Evolutionary conservation across 2,797 vertebrate species (phyloP).

Genomic region (Lepilemur septentrionalis): DNA sequence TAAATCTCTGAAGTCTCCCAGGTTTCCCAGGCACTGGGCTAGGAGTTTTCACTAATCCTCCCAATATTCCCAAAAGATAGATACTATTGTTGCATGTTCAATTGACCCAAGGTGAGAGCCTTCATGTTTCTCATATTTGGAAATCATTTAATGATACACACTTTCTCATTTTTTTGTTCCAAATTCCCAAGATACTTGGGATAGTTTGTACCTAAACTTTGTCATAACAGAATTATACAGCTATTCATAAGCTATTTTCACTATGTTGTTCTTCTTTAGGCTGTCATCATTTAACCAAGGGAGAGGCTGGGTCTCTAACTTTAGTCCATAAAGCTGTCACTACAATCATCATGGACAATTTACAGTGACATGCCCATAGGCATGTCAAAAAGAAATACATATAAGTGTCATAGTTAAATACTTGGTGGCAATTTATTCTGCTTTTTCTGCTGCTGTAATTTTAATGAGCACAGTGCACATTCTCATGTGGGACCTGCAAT

Average conservation of each 20-base stretch:
- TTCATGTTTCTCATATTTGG: background rate
- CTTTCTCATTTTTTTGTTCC: slow-evolving; percentile 68
- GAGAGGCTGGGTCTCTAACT: slow-evolving; percentile 51
- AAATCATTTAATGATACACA: background rate
- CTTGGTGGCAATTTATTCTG: slow-evolving; percentile 77
- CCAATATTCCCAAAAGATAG: background rate
- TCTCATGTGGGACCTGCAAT: slow-evolving; percentile 61
- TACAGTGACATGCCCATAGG: slow-evolving; percentile 56
- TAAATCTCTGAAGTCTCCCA: background rate
- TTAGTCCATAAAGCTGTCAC: slow-evolving; percentile 65
- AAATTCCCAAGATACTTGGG: slow-evolving; percentile 69
- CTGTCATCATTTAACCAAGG: slow-evolving; percentile 34
- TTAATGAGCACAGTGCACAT: slow-evolving; percentile 71
- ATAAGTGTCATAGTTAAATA: slow-evolving; percentile 73
- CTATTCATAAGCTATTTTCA: background rate
- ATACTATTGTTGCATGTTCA: background rate
- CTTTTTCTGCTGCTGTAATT: slow-evolving; percentile 64
- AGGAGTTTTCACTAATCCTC: background rate
- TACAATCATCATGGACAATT: slow-evolving; percentile 63
- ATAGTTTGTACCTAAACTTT: background rate
- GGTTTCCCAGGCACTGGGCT: background rate
- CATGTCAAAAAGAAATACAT: slow-evolving; percentile 68
- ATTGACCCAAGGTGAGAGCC: background rate
- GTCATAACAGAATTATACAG: slow-evolving; percentile 37
- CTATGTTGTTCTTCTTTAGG: slow-evolving; percentile 10